Conservation (phyloP, 2,888 invertebrate genomes). For the Shargacucullia verbasci region DNA sequence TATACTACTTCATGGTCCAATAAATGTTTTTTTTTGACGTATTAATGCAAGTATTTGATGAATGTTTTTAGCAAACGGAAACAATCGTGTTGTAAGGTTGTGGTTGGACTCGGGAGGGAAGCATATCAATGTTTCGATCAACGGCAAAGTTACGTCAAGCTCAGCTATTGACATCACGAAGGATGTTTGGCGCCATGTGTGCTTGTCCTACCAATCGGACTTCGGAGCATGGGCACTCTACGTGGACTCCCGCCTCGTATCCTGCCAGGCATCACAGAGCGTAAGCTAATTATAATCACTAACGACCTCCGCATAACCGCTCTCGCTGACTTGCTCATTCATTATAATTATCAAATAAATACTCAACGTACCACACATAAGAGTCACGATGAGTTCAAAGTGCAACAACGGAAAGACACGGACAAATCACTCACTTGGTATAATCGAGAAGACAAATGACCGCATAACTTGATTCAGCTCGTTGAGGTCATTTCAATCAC, state of each 20-base stretch:
- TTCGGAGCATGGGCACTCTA: constrained; percentile 90
- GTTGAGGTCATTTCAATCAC: constrained; percentile 64
- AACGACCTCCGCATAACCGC: background rate
- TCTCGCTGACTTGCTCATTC: constrained; percentile 1
- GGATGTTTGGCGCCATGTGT: constrained; percentile 91
- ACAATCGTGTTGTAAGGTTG: constrained; percentile 84
- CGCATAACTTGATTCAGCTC: constrained; percentile 47
- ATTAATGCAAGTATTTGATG: constrained; percentile 33
- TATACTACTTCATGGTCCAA: constrained; percentile 58
- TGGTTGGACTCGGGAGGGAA: constrained; percentile 90
- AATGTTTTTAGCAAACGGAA: constrained; percentile 86
- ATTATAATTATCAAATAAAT: background rate
- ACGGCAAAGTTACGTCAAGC: constrained; percentile 82
- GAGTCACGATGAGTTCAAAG: constrained; percentile 9
- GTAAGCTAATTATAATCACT: constrained; percentile 63
- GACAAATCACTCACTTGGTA: constrained; percentile 29
- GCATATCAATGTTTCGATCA: constrained; percentile 88
- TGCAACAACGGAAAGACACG: constrained; percentile 7
- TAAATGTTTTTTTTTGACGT: constrained; percentile 37
- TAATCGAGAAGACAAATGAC: constrained; percentile 53
- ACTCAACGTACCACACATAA: background rate
- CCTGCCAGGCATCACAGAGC: constrained; percentile 72
- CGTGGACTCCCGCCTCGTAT: constrained; percentile 88
- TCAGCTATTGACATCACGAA: constrained; percentile 78
- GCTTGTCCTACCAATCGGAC: constrained; percentile 90